These are phyloP conservation scores for Thunnus thynnus DNA, from an alignment of 2,113 vertebrate species.

Conservation along the genomic window DNA sequence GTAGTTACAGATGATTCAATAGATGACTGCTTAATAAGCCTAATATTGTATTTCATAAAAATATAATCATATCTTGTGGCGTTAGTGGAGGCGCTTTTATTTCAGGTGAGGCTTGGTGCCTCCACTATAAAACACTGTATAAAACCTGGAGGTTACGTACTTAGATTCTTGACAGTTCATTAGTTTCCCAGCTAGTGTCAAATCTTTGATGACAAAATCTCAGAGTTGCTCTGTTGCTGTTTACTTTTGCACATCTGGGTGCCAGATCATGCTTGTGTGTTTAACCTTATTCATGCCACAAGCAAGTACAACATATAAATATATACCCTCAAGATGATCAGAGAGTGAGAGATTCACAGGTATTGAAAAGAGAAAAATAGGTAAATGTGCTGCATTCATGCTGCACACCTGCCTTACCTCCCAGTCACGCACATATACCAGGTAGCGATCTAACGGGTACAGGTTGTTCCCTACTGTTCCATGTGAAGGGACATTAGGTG, in stretches of 20 bases:
- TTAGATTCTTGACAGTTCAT: not conserved
- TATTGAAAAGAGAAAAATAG: not conserved
- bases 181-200: not conserved
- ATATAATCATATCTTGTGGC: too few relatives aligned
- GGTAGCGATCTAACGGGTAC: constrained; percentile 35
- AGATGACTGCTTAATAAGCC: not conserved
- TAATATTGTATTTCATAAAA: not conserved
- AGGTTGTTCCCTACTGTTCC: constrained; percentile 51
- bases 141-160: not conserved
- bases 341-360: not conserved
- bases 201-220: constrained; percentile 18
- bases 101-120: too few relatives aligned
- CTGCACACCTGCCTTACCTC: not conserved
- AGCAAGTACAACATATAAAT: not conserved
- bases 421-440: not conserved
- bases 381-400: not conserved
- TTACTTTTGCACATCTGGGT: constrained; percentile 1
- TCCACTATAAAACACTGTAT: too few relatives aligned
- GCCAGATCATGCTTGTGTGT: not conserved
- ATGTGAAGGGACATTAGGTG: constrained; percentile 61
- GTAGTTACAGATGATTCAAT: not conserved
- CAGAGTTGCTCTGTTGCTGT: too few relatives aligned
- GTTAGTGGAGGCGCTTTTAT: too few relatives aligned
- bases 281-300: not conserved
- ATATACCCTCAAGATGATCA: not conserved